phyloP scores from a whole-genome alignment of 2,888 invertebrate species.

The Cetonia aurata region DNA sequence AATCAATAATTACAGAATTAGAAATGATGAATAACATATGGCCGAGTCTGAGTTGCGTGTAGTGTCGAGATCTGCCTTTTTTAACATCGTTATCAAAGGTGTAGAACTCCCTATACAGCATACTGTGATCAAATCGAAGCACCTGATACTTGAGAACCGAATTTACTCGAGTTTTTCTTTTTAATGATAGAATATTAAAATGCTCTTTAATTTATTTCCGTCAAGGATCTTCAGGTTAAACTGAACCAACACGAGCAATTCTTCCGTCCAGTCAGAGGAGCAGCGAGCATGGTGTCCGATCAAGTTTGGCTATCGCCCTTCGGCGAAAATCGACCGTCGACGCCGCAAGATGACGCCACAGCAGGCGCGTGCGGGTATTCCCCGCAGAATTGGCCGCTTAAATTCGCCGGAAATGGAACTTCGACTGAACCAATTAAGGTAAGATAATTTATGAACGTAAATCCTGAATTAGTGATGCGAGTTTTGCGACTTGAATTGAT shows the following conservation, averaged over 20 bases:
- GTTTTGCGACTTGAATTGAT: neutral
- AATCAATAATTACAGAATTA: neutral
- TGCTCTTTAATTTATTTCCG: neutral
- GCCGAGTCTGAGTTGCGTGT: constrained; percentile 61
- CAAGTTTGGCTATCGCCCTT: constrained; percentile 51
- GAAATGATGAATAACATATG: constrained; percentile 60
- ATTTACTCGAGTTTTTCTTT: neutral
- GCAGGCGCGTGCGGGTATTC: constrained; percentile 18
- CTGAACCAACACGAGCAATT: constrained; percentile 38
- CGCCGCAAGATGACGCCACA: constrained; percentile 61
- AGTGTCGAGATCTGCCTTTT: constrained; percentile 49
- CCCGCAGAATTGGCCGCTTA: constrained; percentile 22
- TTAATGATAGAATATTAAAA: neutral
- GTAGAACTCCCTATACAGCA: constrained; percentile 42
- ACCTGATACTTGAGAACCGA: constrained; percentile 45
- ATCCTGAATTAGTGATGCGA: neutral
- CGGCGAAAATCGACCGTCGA: constrained; percentile 58
- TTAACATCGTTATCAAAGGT: neutral
- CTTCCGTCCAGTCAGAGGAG: constrained; percentile 47
- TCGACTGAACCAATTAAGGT: constrained; percentile 24
- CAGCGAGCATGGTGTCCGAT: constrained; percentile 40
- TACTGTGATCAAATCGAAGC: constrained; percentile 52
- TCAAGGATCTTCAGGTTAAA: constrained; percentile 30
- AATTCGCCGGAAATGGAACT: neutral
- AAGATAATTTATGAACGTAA: neutral